A percentile compares a stretch with the other conserved stretches of the same genome.
Evolutionary conservation across 92 coral and sea anemone genomes (phyloP).

Genomic region (Ricordea florida): DNA sequence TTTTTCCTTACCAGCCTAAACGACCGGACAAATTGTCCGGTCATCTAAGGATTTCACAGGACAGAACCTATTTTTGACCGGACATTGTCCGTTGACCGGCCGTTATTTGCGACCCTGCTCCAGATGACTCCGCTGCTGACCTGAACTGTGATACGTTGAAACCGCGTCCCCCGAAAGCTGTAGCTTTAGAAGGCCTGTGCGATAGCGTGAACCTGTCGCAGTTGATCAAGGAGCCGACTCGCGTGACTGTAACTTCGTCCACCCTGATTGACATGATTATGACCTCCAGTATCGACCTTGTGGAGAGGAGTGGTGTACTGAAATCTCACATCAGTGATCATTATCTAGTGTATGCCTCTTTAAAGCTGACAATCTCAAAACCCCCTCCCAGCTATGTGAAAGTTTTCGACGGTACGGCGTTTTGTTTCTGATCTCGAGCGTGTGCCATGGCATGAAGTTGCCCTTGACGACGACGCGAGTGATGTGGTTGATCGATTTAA

Average conservation of each 20-base stretch:
- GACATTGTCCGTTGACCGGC: too few species aligned
- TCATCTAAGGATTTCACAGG: too few species aligned
- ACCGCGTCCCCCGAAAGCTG: not conserved
- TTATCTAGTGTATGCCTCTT: conserved; percentile 37
- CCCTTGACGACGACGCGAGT: conserved; percentile 9
- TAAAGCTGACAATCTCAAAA: conserved; percentile 47
- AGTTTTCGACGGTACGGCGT: not conserved
- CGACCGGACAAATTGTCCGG: too few species aligned
- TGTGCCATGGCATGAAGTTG: conserved; percentile 14
- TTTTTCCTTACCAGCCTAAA: too few species aligned
- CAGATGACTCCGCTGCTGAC: conserved; percentile 31
- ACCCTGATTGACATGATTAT: conserved; percentile 39
- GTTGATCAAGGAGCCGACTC: conserved; percentile 28
- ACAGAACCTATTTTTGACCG: too few species aligned
- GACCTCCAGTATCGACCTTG: conserved; percentile 19
- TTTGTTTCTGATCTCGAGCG: conserved; percentile 31
- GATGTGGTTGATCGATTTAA: not conserved
- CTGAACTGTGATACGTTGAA: conserved; percentile 44
- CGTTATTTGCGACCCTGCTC: too few species aligned
- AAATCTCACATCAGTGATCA: conserved; percentile 54
- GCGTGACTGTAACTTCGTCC: conserved; percentile 37
- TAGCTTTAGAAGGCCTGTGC: not conserved
- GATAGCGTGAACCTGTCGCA: conserved; percentile 20
- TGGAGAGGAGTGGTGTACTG: conserved; percentile 44
- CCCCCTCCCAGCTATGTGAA: conserved; percentile 13